These are phyloP conservation scores for Cololabis saira DNA, from an alignment of 2,113 vertebrate species.

Conservation along the genomic window DNA sequence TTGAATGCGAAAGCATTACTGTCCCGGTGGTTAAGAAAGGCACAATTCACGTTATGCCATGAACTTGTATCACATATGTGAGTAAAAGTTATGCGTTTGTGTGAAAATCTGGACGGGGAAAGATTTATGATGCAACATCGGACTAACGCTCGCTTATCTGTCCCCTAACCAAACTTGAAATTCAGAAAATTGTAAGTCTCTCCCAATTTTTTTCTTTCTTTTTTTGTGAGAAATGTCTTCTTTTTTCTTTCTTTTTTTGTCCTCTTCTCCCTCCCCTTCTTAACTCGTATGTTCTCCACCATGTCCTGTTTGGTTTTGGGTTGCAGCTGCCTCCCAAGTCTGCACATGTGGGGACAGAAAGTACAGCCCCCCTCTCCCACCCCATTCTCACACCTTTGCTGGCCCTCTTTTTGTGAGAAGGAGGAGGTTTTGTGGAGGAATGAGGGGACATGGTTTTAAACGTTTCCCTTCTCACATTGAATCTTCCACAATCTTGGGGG, in stretches of 20 bases:
- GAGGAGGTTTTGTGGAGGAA: constrained; percentile 28
- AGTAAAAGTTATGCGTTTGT: no score
- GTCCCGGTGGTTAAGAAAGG: no score
- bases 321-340: constrained; percentile 6
- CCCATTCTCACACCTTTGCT: constrained; percentile 52
- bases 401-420: constrained; percentile 39
- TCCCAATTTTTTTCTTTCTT: not conserved
- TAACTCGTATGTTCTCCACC: not conserved
- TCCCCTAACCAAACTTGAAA: constrained; percentile 42
- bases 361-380: constrained; percentile 21
- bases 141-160: constrained; percentile 29
- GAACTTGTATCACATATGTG: no score
- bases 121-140: constrained; percentile 57
- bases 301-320: not conserved
- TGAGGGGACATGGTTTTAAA: constrained; percentile 42
- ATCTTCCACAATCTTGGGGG: not conserved
- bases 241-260: constrained; percentile 45
- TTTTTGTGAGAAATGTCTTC: constrained; percentile 69
- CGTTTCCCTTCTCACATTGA: constrained; percentile 53
- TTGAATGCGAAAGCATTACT: no score
- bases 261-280: constrained; percentile 5
- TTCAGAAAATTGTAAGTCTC: constrained; percentile 48
- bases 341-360: constrained; percentile 25
- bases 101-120: not conserved
- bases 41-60: no score